Conservation (phyloP, 1,140 invertebrate species). For the Triops cancriformis region DNA sequence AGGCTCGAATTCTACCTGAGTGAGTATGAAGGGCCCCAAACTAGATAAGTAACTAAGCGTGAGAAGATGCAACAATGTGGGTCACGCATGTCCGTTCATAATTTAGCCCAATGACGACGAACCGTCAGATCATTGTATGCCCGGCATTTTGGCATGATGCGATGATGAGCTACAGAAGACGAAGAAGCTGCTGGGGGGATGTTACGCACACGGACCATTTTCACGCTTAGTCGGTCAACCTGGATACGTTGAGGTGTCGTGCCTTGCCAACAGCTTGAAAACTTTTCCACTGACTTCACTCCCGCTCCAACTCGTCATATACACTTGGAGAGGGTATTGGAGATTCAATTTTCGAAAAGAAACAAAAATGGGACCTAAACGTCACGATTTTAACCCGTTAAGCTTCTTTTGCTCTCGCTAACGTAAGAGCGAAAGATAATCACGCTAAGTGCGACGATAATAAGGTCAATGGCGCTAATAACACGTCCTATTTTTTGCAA, state of each 20-base stretch:
- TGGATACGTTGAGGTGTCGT: background rate
- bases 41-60: background rate
- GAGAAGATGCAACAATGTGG: slow-evolving; percentile 1
- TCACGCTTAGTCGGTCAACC: slow-evolving; percentile 5
- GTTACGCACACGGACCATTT: background rate
- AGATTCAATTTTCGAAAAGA: too few relatives aligned
- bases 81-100: background rate
- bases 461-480: too few relatives aligned
- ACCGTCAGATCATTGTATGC: too few relatives aligned
- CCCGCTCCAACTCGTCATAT: too few relatives aligned
- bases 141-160: background rate
- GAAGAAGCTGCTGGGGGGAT: background rate
- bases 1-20: background rate
- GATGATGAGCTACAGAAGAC: background rate
- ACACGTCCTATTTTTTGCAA: too few relatives aligned
- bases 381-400: too few relatives aligned
- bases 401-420: too few relatives aligned
- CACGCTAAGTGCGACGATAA: too few relatives aligned
- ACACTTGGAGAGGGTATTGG: too few relatives aligned
- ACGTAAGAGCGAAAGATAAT: too few relatives aligned
- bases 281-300: too few relatives aligned
- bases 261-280: background rate
- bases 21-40: background rate
- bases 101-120: background rate
- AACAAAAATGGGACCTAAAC: too few relatives aligned